A percentile compares a stretch with the other conserved stretches of the same genome.
Evolutionary conservation across 2,797 vertebrate species (phyloP).

Genomic region (Poliocrania exsul): DNA sequence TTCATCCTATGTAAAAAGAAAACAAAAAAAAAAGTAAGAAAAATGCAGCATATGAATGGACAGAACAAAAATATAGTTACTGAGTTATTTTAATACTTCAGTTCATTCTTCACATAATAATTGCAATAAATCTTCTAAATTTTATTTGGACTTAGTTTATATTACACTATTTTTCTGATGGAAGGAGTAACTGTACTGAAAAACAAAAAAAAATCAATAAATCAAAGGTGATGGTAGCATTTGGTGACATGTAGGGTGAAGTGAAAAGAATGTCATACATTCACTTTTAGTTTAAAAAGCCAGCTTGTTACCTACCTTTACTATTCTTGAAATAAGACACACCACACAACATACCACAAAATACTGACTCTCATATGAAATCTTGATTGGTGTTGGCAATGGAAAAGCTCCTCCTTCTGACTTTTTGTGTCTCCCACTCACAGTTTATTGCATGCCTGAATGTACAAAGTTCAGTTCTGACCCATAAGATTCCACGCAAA

Average conservation of each 20-base stretch:
- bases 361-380: background rate
- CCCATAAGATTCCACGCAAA: background rate
- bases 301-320: background rate
- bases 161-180: background rate
- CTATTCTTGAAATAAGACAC: background rate
- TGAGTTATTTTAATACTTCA: background rate
- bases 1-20: background rate
- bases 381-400: background rate
- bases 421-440: background rate
- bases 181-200: background rate
- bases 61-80: background rate
- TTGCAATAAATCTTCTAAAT: background rate
- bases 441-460: background rate
- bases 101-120: background rate
- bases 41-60: background rate
- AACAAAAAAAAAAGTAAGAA: background rate
- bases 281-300: background rate
- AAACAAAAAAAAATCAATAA: background rate
- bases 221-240: background rate
- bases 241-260: background rate
- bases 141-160: background rate
- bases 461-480: background rate
- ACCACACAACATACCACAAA: background rate
- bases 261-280: background rate
- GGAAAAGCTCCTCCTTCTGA: background rate